Evolutionary conservation across 30 jellyfish, hydroid and myxozoan species (phyloP).

Genomic region (Nemopilema nomurai): DNA sequence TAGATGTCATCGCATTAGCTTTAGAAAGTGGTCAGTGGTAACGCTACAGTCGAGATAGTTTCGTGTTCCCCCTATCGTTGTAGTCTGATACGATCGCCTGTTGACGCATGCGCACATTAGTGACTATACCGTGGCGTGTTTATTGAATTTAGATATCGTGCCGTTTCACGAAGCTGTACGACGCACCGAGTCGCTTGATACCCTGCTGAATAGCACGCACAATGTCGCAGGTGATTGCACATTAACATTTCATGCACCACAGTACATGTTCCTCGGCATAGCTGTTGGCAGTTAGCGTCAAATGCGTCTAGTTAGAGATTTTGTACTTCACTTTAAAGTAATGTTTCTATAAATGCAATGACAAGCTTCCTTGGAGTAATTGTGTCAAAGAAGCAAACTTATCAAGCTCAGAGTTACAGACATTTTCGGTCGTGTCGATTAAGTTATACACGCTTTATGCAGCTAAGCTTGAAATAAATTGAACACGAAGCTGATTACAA

Average conservation of each 20-base stretch:
- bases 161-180: conserved; percentile 68
- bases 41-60: too few species aligned
- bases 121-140: not conserved
- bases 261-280: not conserved
- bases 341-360: not conserved
- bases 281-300: not conserved
- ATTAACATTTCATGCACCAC: not conserved
- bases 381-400: not conserved
- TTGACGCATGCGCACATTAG: not conserved
- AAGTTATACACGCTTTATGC: too few species aligned
- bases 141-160: conserved; percentile 32
- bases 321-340: not conserved
- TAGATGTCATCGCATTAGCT: too few species aligned
- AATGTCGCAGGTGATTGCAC: conserved; percentile 21
- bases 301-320: not conserved
- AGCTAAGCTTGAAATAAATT: too few species aligned
- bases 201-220: conserved; percentile 52
- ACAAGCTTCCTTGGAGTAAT: not conserved
- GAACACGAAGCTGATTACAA: too few species aligned
- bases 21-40: too few species aligned
- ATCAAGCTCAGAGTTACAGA: too few species aligned
- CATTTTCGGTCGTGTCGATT: too few species aligned
- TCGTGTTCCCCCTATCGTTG: too few species aligned
- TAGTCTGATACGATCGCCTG: too few species aligned
- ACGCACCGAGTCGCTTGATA: conserved; percentile 81